Evolutionary conservation across 2,888 invertebrate species (phyloP).

Genomic region (Erebia ligea): DNA sequence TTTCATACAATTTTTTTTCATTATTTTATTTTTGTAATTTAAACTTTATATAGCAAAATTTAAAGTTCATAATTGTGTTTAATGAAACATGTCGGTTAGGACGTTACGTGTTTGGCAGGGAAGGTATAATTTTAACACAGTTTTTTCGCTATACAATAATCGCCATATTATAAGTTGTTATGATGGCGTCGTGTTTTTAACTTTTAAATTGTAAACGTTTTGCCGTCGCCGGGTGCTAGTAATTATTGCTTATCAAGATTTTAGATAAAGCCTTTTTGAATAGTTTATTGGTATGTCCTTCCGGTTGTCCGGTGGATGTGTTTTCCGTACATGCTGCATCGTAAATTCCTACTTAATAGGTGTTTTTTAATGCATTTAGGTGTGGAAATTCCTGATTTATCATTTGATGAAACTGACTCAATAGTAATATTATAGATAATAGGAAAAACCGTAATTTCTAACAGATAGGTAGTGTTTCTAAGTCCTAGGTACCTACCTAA

Average conservation of each 20-base stretch:
- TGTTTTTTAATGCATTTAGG: slow-evolving; percentile 1
- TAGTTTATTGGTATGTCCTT: slow-evolving; percentile 69
- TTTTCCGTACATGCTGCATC: slow-evolving; percentile 28
- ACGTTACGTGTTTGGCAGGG: slow-evolving; percentile 40
- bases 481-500: too few species aligned
- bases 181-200: slow-evolving; percentile 68
- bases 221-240: slow-evolving; percentile 65
- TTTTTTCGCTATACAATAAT: slow-evolving; percentile 65
- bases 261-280: slow-evolving; percentile 69
- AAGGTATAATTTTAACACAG: slow-evolving; percentile 72
- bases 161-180: slow-evolving; percentile 60
- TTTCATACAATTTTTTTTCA: slow-evolving; percentile 62
- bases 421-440: too few species aligned
- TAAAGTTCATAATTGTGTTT: slow-evolving; percentile 39
- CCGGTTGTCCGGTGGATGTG: slow-evolving; percentile 48
- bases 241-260: slow-evolving; percentile 79
- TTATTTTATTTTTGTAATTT: slow-evolving; percentile 38
- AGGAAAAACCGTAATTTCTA: too few species aligned
- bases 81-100: slow-evolving; percentile 35
- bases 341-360: slow-evolving; percentile 15
- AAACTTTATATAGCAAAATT: not conserved
- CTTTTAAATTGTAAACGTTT: slow-evolving; percentile 66
- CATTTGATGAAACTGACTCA: not conserved
- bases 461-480: too few species aligned
- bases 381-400: not conserved